Evolutionary conservation across 2,113 vertebrate species (phyloP), one percentile per base, ranked within the genome.

Genomic region (Hiodon tergisus): DNA sequence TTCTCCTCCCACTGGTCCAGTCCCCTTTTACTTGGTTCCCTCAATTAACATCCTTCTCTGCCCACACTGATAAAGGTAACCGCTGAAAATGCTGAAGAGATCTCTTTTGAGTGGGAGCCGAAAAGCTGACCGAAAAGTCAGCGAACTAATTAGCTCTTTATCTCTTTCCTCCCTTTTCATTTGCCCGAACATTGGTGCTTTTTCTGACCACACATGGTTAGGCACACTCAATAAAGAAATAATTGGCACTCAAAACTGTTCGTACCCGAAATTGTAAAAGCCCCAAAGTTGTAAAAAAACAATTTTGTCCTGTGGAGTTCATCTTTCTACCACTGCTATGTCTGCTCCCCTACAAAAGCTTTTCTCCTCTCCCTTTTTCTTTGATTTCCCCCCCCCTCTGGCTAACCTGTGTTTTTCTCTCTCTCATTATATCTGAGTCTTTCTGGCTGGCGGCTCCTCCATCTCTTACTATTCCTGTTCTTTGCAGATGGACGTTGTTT

Each of bases 401-500:
- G 51, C 52, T 59, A 13, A 58, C 80, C 80, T 71, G 54, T 73
- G 51, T 47, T 47, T 59, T 58, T 74, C 71, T 77, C 31, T 69
- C 63, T 74, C 73, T 70, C 54, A 74, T 73, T 69, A 9, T 68
- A 55, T 70, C 55, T 69, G 53, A 58, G 48, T 69, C 69, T 68
- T 70, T 79, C 65, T 79, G 81, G 83, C 84, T 85, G 67, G 68
- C 58, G 8, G 4, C 78, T 78, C 53, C 31, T 57, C 77, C 65
- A 81, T 90, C 86, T 95, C 87, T 95, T 87, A 92, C 89, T 94
- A 86, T 95, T 62, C 90, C 93, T 93, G 86, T 93, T 95, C 94
- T 94, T 94, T 93, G 85, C 95, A 99, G 97, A 99, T 99, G 93
- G 97, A 98, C 90, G 97, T 99, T 93, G 95, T 99, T 93, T 97